phyloP scores from a whole-genome alignment of 2,113 vertebrate species.

The Tragelaphus buxtoni region DNA sequence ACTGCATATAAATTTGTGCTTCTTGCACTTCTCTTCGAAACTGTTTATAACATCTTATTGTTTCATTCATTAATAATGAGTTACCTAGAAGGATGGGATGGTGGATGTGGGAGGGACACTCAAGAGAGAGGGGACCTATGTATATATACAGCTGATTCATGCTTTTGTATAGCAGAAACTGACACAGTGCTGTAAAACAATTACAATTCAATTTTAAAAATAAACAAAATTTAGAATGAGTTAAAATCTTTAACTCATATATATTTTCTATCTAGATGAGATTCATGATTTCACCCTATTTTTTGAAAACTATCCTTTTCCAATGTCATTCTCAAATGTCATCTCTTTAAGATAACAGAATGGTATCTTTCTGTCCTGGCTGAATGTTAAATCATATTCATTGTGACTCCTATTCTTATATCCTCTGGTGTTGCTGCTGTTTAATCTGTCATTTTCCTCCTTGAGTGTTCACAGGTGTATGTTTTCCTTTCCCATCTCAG shows the following conservation, averaged over 20 bases:
- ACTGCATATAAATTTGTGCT: neutral
- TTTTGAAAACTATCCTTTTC: slow-evolving; percentile 27
- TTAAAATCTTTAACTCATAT: neutral
- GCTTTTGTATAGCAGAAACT: neutral
- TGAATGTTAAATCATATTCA: neutral
- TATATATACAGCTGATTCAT: neutral
- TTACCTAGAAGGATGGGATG: neutral
- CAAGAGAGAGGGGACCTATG: neutral
- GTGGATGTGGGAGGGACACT: neutral
- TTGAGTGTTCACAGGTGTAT: neutral
- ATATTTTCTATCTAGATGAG: neutral
- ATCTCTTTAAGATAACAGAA: neutral
- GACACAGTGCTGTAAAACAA: neutral
- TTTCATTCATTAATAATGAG: neutral
- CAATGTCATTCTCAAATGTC: neutral
- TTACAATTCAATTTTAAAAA: neutral
- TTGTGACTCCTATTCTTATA: neutral
- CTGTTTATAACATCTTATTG: neutral
- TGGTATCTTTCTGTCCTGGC: neutral
- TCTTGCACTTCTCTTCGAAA: neutral
- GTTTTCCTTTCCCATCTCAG: neutral
- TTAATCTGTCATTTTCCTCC: neutral
- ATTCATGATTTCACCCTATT: neutral
- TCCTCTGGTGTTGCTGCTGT: neutral
- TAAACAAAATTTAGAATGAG: neutral